Evolutionary conservation across 2,797 vertebrate species (phyloP).

Genomic region (Poeciliopsis presidionis): DNA sequence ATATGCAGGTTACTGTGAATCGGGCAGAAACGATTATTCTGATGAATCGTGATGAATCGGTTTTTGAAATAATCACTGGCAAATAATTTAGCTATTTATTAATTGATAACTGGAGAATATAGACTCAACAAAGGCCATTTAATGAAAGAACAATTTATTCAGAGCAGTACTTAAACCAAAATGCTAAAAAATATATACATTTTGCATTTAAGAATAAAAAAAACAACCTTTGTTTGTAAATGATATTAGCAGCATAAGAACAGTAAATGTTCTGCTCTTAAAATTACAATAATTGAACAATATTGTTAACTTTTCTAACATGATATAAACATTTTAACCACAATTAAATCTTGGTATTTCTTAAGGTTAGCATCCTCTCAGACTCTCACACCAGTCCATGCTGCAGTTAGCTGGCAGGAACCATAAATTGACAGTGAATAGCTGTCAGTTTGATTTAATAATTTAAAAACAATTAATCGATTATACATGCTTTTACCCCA

Average conservation of each 20-base stretch:
- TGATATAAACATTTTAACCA: neutral
- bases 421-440: neutral
- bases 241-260: neutral
- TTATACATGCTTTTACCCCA: slow-evolving; percentile 23
- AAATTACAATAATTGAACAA: neutral
- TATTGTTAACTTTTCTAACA: neutral
- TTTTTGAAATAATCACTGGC: too few relatives aligned
- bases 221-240: too few relatives aligned
- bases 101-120: too few relatives aligned
- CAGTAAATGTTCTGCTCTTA: neutral
- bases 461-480: slow-evolving; percentile 22
- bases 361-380: neutral
- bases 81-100: too few relatives aligned
- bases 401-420: neutral
- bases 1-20: neutral
- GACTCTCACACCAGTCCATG: neutral
- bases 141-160: too few relatives aligned
- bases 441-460: slow-evolving; percentile 9
- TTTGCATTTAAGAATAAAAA: too few relatives aligned
- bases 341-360: neutral
- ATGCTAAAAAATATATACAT: too few relatives aligned
- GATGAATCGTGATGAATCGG: too few relatives aligned
- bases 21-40: too few relatives aligned
- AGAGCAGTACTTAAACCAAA: too few relatives aligned
- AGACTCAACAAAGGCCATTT: too few relatives aligned